Base-by-base conservation (phyloP, 2,797 vertebrate species). In the Phrynocephalus forsythii region DNA sequence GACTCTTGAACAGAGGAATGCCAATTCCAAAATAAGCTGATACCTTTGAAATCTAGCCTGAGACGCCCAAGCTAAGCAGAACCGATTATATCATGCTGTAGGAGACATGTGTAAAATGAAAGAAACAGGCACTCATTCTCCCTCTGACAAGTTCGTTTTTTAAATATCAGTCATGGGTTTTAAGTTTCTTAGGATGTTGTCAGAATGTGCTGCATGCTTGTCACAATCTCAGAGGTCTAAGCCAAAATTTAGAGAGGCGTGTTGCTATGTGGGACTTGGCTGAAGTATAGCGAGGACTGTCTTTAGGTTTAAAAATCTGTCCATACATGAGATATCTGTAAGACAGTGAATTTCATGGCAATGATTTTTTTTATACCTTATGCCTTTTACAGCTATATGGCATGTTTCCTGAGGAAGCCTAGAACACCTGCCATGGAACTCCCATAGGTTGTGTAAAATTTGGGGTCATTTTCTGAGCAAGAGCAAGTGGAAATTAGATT, bases 111-210 rank as follows among this genome's bases (percentile, higher is more conserved):
- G 78, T 82, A 90, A 72, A 85, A 7, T n/a, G 30, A 38, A 20
- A 22, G 28, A 78, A 85, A 92, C 89, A 91, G 88, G 85, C 20
- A 85, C 24, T 87, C 89, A 91, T 6, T 86, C 26, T 89, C 86
- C 66, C 5, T 0, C 60, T 83, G 73, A 67, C 60, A 91, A 92
- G n/a, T 22, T 87, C 87, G 50, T 48, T 50, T 90, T 91, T 78
- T 90, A 92, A 77, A 69, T 88, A 87, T 91, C 73, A 86, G 0
- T 90, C 95, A 86, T 38, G 90, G 86, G 85, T 80, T 86, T 75
- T 91, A 76, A 83, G 90, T 92, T 71, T 92, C 73, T 69, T 75
- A 79, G 69, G 79, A 33, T 91, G 26, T 0, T 92, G 92, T 94
- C 0, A 18, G 86, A 84, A 0, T 84, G 72, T 75, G 83, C 87